These are phyloP conservation scores for Rotaria magnacalcarata DNA, from an alignment of 2,888 invertebrate genomes.

Conservation along the genomic window DNA sequence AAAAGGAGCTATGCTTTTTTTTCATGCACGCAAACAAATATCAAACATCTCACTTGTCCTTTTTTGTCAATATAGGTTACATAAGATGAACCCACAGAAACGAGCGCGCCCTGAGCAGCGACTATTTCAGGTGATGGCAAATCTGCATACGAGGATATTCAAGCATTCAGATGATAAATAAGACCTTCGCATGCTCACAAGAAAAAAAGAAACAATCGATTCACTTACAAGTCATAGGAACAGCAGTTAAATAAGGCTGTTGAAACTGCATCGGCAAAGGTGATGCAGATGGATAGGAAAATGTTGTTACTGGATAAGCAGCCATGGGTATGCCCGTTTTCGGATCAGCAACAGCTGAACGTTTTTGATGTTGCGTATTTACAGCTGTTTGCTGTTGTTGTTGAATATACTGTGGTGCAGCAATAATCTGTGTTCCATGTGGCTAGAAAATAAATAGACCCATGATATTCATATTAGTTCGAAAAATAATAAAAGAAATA, in stretches of 20 bases:
- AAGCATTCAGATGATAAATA: not conserved
- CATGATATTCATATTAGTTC: too few species aligned
- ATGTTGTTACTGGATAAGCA: conserved; percentile 37
- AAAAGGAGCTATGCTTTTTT: not conserved
- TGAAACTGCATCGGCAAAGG: conserved; percentile 7
- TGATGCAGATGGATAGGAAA: conserved; percentile 20
- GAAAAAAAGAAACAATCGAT: not conserved
- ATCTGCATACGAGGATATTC: not conserved
- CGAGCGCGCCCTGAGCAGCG: not conserved
- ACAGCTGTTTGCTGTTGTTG: not conserved
- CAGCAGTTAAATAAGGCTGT: conserved; percentile 25
- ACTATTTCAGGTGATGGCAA: not conserved
- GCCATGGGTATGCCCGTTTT: conserved; percentile 45
- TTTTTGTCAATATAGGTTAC: not conserved
- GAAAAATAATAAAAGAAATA: not conserved
- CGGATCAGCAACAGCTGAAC: conserved; percentile 41
- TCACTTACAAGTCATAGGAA: conserved; percentile 16
- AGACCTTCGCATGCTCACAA: not conserved
- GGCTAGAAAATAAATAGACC: not conserved
- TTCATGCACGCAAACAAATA: not conserved
- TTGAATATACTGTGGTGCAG: conserved; percentile 16
- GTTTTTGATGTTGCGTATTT: conserved; percentile 6
- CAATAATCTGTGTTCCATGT: not conserved
- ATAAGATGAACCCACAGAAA: not conserved
- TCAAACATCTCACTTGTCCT: not conserved